A percentile compares a stretch with the other conserved stretches of the same genome.
Evolutionary conservation across 2,797 vertebrate genomes (phyloP).

Genomic region (Pristis pectinata): DNA sequence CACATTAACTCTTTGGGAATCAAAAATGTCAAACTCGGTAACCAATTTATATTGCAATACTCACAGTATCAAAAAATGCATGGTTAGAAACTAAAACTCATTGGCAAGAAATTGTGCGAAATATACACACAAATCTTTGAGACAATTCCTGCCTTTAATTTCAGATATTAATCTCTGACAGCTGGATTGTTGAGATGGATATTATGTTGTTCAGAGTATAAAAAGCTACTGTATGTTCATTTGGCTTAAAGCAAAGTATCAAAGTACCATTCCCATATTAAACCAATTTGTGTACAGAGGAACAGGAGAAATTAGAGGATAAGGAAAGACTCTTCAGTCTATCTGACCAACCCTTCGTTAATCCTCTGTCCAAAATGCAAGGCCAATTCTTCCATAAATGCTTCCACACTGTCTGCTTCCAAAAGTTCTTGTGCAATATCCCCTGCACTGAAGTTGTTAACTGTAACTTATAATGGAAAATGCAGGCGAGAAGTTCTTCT

Average conservation of each 20-base stretch:
- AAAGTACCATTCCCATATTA: not conserved
- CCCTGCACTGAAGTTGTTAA: not conserved
- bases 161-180: not conserved
- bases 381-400: not conserved
- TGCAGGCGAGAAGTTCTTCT: no score
- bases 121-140: not conserved
- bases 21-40: not conserved
- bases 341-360: not conserved
- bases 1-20: not conserved
- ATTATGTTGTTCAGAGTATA: not conserved
- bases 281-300: not conserved
- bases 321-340: not conserved
- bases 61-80: not conserved
- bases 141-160: not conserved
- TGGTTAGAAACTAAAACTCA: not conserved
- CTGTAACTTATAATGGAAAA: not conserved
- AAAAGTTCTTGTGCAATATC: not conserved
- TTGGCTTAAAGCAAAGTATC: not conserved
- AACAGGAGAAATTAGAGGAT: not conserved
- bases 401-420: not conserved
- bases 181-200: not conserved
- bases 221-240: not conserved
- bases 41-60: not conserved
- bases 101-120: not conserved
- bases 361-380: not conserved